Evolutionary conservation across 2,888 invertebrate species (phyloP).

Genomic region (Margaritifera margaritifera): DNA sequence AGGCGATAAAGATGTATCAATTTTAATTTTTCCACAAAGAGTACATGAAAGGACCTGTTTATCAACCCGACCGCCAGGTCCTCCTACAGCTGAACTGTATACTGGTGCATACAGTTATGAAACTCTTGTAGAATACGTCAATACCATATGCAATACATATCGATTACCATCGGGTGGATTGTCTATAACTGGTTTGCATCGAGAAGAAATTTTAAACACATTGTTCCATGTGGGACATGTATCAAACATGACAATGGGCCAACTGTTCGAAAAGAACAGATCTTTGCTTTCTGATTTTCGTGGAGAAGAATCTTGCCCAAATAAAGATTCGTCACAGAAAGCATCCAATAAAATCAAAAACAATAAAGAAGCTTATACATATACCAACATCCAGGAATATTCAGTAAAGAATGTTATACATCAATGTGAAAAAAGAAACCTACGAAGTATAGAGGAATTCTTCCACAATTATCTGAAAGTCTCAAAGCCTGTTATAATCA

Average conservation of each 20-base stretch:
- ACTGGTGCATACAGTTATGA: slow-evolving; percentile 22
- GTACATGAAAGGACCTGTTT: slow-evolving; percentile 53
- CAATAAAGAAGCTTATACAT: not conserved
- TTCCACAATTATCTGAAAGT: slow-evolving; percentile 60
- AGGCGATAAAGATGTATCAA: slow-evolving; percentile 3
- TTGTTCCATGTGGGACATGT: slow-evolving; percentile 51
- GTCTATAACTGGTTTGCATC: slow-evolving; percentile 52
- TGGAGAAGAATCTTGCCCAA: not conserved
- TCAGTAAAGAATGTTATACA: slow-evolving; percentile 1
- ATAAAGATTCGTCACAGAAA: not conserved
- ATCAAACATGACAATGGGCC: slow-evolving; percentile 34
- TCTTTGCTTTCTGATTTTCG: not conserved
- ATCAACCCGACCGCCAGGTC: slow-evolving; percentile 16
- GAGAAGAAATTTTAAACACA: slow-evolving; percentile 51
- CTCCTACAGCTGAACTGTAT: slow-evolving; percentile 25
- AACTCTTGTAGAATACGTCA: slow-evolving; percentile 50
- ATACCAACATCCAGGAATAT: too few species aligned
- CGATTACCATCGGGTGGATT: slow-evolving; percentile 43
- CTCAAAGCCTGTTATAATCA: slow-evolving; percentile 68
- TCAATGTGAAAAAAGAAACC: slow-evolving; percentile 48
- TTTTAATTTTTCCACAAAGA: slow-evolving; percentile 37
- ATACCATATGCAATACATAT: slow-evolving; percentile 57
- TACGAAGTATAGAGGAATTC: slow-evolving; percentile 51
- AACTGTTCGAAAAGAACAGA: not conserved
- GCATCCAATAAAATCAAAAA: not conserved